Conservation (phyloP, 2,797 vertebrate species). For the Rhynchonycteris naso region DNA sequence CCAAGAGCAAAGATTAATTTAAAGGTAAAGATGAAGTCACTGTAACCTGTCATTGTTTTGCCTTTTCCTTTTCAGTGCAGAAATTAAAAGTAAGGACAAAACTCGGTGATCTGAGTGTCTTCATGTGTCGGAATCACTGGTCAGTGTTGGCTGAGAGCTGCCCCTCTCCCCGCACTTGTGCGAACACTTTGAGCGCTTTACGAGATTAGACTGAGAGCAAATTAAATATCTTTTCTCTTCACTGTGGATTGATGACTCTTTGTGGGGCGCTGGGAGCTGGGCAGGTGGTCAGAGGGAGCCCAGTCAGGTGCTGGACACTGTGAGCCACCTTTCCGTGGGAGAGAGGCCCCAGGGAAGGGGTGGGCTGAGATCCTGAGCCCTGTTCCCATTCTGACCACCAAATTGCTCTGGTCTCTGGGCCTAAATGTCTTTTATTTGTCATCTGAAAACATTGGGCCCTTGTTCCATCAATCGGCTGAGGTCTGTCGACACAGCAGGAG, state of each 20-base stretch:
- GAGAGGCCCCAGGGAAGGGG: neutral
- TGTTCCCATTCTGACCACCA: accelerated
- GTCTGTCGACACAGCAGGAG: neutral
- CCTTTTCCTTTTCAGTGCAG: constrained; percentile 73
- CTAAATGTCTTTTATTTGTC: neutral
- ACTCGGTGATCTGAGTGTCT: constrained; percentile 74
- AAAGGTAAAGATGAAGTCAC: constrained; percentile 81
- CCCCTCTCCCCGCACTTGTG: constrained; percentile 70
- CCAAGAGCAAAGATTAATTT: constrained; percentile 71
- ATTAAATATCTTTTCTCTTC: constrained; percentile 74
- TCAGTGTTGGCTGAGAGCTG: constrained; percentile 55
- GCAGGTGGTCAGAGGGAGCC: accelerated
- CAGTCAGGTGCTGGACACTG: accelerated
- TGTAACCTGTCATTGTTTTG: constrained; percentile 81
- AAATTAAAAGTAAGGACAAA: constrained; percentile 85
- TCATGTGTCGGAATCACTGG: constrained; percentile 68
- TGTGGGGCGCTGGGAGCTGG: neutral
- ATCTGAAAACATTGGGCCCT: neutral
- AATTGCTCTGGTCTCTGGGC: neutral
- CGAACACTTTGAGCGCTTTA: constrained; percentile 72
- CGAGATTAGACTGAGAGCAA: constrained; percentile 65
- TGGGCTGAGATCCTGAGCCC: neutral
- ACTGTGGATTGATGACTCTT: constrained; percentile 56
- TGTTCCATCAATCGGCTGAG: neutral
- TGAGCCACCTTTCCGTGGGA: accelerated